Conservation (phyloP, 2,797 vertebrate species). For the Ara ararauna region DNA sequence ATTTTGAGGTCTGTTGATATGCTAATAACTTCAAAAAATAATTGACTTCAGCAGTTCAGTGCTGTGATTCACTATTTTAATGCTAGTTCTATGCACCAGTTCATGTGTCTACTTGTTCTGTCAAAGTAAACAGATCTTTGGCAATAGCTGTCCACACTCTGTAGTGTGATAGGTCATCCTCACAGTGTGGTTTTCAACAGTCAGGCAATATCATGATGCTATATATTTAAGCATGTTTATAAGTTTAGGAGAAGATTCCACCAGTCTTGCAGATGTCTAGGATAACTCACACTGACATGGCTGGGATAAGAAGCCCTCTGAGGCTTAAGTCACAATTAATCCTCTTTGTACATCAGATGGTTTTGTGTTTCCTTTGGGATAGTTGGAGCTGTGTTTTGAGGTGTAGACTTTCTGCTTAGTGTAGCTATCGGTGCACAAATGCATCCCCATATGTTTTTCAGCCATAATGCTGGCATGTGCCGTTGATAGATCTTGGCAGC, state of each 20-base stretch:
- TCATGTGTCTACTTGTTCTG: neutral
- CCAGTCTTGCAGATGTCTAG: slow-evolving; percentile 11
- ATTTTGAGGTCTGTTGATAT: neutral
- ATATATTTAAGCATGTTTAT: neutral
- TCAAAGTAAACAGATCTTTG: slow-evolving; percentile 8
- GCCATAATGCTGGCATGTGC: slow-evolving; percentile 20
- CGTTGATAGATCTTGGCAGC: slow-evolving; percentile 50
- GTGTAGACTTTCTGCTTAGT: slow-evolving; percentile 47
- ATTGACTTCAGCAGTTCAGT: neutral
- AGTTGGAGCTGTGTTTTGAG: slow-evolving; percentile 23
- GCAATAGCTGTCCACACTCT: neutral
- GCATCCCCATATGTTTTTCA: slow-evolving; percentile 41
- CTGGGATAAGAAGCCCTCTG: slow-evolving; percentile 4
- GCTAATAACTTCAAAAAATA: neutral
- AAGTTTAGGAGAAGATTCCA: slow-evolving; percentile 26
- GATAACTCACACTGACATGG: neutral
- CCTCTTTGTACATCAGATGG: slow-evolving; percentile 33
- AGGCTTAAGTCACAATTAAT: slow-evolving; percentile 42
- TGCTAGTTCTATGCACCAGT: neutral
- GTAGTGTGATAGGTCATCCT: neutral
- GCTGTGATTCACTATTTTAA: neutral
- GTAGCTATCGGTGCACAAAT: slow-evolving; percentile 27
- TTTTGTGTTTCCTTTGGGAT: slow-evolving; percentile 60
- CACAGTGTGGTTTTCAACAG: neutral
- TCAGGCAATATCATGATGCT: neutral